Evolutionary conservation across 2,113 vertebrate genomes (phyloP), one percentile per base, ranked within the genome.

Genomic region (Machaerirhynchus nigripectus): DNA sequence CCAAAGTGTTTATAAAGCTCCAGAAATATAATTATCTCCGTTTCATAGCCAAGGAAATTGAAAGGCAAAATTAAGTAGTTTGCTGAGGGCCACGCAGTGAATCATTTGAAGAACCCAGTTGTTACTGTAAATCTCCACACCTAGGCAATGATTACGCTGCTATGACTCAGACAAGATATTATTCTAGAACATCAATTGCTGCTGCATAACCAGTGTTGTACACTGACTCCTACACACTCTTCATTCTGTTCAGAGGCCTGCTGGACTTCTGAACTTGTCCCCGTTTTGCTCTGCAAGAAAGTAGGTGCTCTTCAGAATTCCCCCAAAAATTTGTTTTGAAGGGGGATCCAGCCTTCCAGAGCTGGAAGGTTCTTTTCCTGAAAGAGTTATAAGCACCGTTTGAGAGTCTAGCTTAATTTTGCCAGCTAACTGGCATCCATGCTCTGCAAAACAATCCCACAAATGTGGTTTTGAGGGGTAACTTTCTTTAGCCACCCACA

Each of bases 91-190:
- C 87, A 91, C 63, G 22, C 84, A 84, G 83, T 91, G 90, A 96
- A 96, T 97, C 93, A 96, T 60, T 78, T 91, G 87, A 92, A 95
- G 85, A 90, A 42, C 76, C 92, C 91, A 90, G 85, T 85, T 93
- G 87, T 78, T 93, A 40, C 79, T 90, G 95, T 93, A 97, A 97
- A 96, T 96, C 93, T 96, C 87, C 68, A 63, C 90, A 96, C 93
- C 96, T 93, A 83, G 85, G 80, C 92, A 94, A 84, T 93, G 90
- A 93, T 96, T 92, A 84, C 59, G 52, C 69, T 78, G 82, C 71
- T 90, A 1, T 88, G 85, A 95, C 85, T 96, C 93, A 96, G 68
- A 56, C 63, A 84, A 93, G 84, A 68, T 52, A 89, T 90, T 96
- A 88, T 94, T 93, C 92, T 70, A 86, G 85, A 95, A 84, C 90